phyloP scores from a whole-genome alignment of 2,797 vertebrate species.

The Cynodonichthys magdalenae region DNA sequence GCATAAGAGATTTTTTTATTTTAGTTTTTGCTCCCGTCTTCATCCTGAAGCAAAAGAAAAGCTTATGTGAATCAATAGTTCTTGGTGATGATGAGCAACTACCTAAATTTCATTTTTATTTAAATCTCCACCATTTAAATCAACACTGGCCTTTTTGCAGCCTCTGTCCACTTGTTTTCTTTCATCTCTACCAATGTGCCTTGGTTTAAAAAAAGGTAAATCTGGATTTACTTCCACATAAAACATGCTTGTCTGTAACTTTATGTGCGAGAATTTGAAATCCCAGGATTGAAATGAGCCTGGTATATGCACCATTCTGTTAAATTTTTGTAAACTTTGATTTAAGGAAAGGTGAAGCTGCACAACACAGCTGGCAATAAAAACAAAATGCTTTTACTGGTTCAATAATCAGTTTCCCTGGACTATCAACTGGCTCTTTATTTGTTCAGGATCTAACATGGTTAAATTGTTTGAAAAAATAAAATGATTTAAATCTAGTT shows the following conservation, averaged over 20 bases:
- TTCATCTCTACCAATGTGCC: conserved; percentile 85
- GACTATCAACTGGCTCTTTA: conserved; percentile 73
- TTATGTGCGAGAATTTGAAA: conserved; percentile 60
- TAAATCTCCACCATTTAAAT: conserved; percentile 41
- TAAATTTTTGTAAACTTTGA: conserved; percentile 63
- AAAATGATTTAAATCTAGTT: conserved; percentile 78
- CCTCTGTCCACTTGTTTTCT: conserved; percentile 53
- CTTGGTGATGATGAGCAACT: conserved; percentile 32
- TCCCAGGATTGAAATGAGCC: conserved; percentile 55
- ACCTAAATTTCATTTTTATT: conserved; percentile 31
- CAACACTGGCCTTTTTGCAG: conserved; percentile 65
- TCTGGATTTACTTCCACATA: conserved; percentile 73
- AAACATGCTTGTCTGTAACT: conserved; percentile 54
- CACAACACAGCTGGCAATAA: conserved; percentile 82
- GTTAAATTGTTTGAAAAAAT: conserved; percentile 83
- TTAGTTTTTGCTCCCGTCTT: neutral
- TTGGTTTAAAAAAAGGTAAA: conserved; percentile 70
- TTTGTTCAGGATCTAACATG: conserved; percentile 85
- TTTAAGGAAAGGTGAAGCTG: conserved; percentile 63
- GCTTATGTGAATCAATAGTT: conserved; percentile 36
- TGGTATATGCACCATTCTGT: conserved; percentile 75
- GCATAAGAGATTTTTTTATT: conserved; percentile 38
- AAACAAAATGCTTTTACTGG: conserved; percentile 72
- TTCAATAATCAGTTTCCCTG: conserved; percentile 72
- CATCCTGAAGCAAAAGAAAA: conserved; percentile 8